These are phyloP conservation scores for Pseudorasbora parva DNA, from an alignment of 2,113 vertebrate species.

Conservation along the genomic window DNA sequence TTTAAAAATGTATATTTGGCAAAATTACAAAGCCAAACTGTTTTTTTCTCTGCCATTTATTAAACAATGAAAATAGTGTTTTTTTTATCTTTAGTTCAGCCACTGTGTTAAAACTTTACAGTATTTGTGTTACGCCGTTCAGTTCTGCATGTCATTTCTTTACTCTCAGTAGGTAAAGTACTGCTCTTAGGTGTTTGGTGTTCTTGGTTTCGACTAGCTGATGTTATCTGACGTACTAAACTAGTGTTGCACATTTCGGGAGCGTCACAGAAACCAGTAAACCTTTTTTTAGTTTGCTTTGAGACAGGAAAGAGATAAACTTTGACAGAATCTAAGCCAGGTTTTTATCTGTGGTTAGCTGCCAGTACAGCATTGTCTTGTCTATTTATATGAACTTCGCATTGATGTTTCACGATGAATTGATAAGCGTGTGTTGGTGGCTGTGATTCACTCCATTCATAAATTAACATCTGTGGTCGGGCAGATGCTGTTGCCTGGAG, in stretches of 20 bases:
- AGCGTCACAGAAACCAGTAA: conserved; percentile 7
- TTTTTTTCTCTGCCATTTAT: not conserved
- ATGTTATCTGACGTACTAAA: conserved; percentile 1
- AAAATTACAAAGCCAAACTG: not conserved
- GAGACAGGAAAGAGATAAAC: not conserved
- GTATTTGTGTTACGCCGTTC: not conserved
- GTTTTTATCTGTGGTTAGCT: not conserved
- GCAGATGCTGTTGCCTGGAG: not conserved
- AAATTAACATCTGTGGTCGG: not conserved
- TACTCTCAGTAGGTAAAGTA: not conserved
- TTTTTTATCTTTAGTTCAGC: not conserved
- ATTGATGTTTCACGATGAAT: conserved; percentile 17
- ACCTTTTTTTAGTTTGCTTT: not conserved
- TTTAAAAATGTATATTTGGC: not conserved
- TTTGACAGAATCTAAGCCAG: not conserved
- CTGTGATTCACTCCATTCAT: conserved; percentile 22
- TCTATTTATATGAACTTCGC: conserved; percentile 3
- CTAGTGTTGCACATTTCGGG: not conserved
- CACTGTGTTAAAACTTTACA: not conserved
- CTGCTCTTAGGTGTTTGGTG: not conserved
- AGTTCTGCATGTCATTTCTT: not conserved
- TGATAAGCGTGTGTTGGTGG: conserved; percentile 3
- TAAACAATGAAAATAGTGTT: not conserved
- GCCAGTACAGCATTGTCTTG: not conserved
- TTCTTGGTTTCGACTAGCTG: conserved; percentile 26